Evolutionary conservation across 2,113 vertebrate species (phyloP).

Genomic region (Eudorcas thomsonii): DNA sequence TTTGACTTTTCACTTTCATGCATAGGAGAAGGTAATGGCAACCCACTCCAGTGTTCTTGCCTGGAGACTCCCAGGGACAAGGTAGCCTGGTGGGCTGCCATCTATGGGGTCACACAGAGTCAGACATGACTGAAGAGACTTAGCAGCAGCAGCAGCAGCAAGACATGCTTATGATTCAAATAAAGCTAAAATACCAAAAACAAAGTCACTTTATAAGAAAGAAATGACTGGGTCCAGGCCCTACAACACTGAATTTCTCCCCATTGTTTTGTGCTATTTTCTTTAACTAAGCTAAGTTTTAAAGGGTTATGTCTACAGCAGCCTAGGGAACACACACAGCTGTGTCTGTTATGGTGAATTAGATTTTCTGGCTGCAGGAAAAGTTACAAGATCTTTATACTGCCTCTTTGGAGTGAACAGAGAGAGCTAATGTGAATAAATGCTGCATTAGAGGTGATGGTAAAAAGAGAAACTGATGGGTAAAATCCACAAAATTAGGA

Average conservation of each 20-base stretch:
- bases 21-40: too few relatives aligned
- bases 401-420: neutral
- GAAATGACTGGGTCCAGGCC: neutral
- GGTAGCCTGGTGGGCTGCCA: too few relatives aligned
- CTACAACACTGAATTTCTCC: neutral
- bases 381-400: constrained; percentile 28
- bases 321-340: constrained; percentile 7
- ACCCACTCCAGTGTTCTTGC: too few relatives aligned
- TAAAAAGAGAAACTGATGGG: neutral
- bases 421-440: neutral
- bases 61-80: too few relatives aligned
- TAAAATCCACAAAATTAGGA: neutral
- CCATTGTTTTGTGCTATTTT: constrained; percentile 21
- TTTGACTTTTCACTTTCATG: too few relatives aligned
- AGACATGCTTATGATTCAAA: neutral
- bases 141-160: neutral
- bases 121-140: too few relatives aligned
- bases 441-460: neutral
- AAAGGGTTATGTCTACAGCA: constrained; percentile 47
- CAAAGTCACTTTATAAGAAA: constrained; percentile 25
- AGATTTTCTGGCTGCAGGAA: constrained; percentile 27
- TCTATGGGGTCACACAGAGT: too few relatives aligned
- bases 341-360: constrained; percentile 40
- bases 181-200: constrained; percentile 12
- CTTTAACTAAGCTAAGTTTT: constrained; percentile 49